Base-by-base conservation (phyloP, 2,888 invertebrate genomes). In the Cantharis lateralis region DNA sequence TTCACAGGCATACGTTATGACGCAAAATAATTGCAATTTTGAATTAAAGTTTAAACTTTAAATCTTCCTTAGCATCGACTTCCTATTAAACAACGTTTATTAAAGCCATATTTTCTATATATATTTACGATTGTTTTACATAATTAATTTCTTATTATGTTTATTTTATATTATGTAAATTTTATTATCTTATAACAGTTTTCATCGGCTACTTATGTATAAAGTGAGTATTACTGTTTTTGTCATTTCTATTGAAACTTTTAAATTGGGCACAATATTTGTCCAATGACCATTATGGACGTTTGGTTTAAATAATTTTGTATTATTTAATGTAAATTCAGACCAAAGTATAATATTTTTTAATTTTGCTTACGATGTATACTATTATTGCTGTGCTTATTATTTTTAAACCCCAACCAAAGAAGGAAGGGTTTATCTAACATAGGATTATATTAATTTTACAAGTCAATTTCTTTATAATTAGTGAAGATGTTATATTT, bases 1-100 rank as follows among this genome's bases (percentile, higher is more conserved):
- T 88, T 74, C 88, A 88, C 82, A 86, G 88, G 82, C 88, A 88
- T 83, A 88, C 88, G 78, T 88, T 88, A 88, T 88, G 88, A 88
- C 88, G 81, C 79, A 79, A 77, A 77, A 48, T 48, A 48, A n/a
- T 68, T 26, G 20, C 11, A 68, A 15, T 66, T 66, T 66, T 66
- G 18, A 66, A 20, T 48, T 48, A n/a, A 48, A 48, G 48, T 62
- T 24, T 28, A 18, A 15, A 48, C 15, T 70, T 15, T 15, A 24
- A 18, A n/a, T 64, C 64, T 66, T 66, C 64, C 64, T 66, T 20
- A 66, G 24, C 64, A 66, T 66, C 64, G 64, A 66, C 64, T 66
- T 66, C 64, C 64, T 24, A 24, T 18, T 18, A 66, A 66, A 66
- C 64, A 66, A 66, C 16, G 64, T 15, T 18, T 20, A 66, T 66